Evolutionary conservation across 2,113 vertebrate species (phyloP).

Genomic region (Gasterosteus aculeatus): DNA sequence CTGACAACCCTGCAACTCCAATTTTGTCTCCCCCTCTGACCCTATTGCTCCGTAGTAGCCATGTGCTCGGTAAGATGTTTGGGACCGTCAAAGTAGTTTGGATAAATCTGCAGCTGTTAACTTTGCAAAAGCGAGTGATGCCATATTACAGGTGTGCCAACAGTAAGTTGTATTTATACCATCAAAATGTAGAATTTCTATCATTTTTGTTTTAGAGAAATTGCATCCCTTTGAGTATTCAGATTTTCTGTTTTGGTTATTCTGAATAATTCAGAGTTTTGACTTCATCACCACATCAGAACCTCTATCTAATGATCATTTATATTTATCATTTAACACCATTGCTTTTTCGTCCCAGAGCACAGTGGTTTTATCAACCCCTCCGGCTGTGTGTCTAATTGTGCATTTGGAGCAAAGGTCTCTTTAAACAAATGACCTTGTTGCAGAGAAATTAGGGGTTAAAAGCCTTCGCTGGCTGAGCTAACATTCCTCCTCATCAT

Average conservation of each 20-base stretch:
- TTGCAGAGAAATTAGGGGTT: slow-evolving; percentile 57
- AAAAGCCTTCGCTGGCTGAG: slow-evolving; percentile 57
- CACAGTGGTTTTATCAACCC: slow-evolving; percentile 52
- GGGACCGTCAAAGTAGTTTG: neutral
- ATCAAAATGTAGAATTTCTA: neutral
- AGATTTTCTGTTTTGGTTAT: neutral
- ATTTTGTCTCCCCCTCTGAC: slow-evolving; percentile 14
- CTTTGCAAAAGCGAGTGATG: neutral
- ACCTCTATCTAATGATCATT: neutral
- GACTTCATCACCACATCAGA: neutral
- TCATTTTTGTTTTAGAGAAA: neutral
- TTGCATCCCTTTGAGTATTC: neutral
- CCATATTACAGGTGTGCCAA: neutral
- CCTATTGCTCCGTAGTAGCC: slow-evolving; percentile 6
- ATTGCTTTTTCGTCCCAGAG: slow-evolving; percentile 3
- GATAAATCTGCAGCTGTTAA: neutral
- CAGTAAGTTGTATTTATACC: neutral
- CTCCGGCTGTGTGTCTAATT: slow-evolving; percentile 49
- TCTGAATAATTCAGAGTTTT: neutral
- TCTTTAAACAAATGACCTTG: slow-evolving; percentile 70
- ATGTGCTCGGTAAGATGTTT: slow-evolving; percentile 31
- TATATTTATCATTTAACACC: slow-evolving; percentile 7
- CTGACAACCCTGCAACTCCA: slow-evolving; percentile 44
- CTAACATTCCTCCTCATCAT: slow-evolving; percentile 50
- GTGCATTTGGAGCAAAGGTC: slow-evolving; percentile 55